Conservation (phyloP, 2,797 vertebrate species). For the Anguilla pacifica region DNA sequence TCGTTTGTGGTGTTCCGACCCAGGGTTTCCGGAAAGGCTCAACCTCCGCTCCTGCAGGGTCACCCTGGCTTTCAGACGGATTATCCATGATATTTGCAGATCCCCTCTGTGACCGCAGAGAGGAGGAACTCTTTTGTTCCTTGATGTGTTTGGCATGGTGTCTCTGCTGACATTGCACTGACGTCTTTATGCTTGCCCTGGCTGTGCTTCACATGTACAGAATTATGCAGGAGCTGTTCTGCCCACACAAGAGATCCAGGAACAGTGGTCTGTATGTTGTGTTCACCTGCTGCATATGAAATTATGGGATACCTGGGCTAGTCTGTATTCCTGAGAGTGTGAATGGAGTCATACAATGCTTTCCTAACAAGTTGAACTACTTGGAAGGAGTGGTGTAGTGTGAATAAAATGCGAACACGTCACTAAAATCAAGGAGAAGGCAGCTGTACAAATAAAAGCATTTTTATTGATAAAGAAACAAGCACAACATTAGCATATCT, state of each 20-base stretch:
- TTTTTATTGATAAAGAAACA: slow-evolving; percentile 56
- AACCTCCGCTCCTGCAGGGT: background rate
- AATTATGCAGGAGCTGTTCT: slow-evolving; percentile 13
- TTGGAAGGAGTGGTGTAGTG: background rate
- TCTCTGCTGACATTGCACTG: background rate
- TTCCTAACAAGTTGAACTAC: slow-evolving; percentile 1
- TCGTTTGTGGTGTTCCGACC: slow-evolving; percentile 21
- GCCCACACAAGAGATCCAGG: background rate
- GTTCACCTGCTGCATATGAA: background rate
- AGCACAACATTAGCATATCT: slow-evolving; percentile 55
- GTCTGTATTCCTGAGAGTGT: slow-evolving; percentile 12
- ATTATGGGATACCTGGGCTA: background rate
- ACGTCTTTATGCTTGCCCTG: slow-evolving; percentile 7
- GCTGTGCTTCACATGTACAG: background rate
- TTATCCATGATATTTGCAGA: slow-evolving; percentile 27
- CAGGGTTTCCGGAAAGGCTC: background rate
- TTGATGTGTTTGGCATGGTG: background rate
- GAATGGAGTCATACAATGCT: slow-evolving; percentile 3
- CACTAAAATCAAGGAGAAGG: background rate
- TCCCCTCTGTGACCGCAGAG: background rate
- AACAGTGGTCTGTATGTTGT: background rate
- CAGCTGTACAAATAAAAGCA: slow-evolving; percentile 46
- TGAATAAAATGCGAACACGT: slow-evolving; percentile 30
- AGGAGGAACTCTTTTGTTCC: slow-evolving; percentile 25
- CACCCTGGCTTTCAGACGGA: slow-evolving; percentile 18